These are phyloP conservation scores for Solenopsis fugax DNA, from an alignment of 1,140 invertebrate genomes.

Conservation along the genomic window DNA sequence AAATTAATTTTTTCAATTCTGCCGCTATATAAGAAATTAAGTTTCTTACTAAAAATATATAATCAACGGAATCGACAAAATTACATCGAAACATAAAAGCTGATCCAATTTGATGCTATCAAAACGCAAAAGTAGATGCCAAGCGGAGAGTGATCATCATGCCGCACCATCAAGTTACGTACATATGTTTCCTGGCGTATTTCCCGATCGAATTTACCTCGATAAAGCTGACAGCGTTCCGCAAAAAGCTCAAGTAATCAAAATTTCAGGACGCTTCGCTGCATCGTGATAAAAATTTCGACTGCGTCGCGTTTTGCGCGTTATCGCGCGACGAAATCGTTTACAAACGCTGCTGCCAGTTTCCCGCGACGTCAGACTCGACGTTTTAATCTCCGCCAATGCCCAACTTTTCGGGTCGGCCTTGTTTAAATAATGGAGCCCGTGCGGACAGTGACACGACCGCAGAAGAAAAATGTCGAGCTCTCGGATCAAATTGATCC, in stretches of 20 bases:
- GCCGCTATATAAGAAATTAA: neutral
- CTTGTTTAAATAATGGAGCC: constrained; percentile 59
- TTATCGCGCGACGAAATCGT: constrained; percentile 52
- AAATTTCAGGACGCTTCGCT: constrained; percentile 41
- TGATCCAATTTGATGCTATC: constrained; percentile 17
- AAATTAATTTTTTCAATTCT: neutral
- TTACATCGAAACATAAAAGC: neutral
- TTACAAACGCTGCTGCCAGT: constrained; percentile 51
- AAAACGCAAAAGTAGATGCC: neutral
- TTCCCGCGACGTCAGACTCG: constrained; percentile 52
- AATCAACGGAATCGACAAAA: neutral
- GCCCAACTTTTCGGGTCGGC: constrained; percentile 39
- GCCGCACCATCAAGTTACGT: constrained; percentile 15
- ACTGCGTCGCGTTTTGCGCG: constrained; percentile 19
- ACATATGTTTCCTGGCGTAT: constrained; percentile 40
- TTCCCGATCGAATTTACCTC: constrained; percentile 46
- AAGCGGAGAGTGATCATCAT: constrained; percentile 30
- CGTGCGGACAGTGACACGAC: constrained; percentile 47
- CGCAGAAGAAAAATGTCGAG: constrained; percentile 53
- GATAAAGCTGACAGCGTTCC: constrained; percentile 26
- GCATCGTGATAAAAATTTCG: constrained; percentile 51
- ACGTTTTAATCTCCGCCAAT: constrained; percentile 60
- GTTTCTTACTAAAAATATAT: neutral
- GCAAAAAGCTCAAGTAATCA: constrained; percentile 52
- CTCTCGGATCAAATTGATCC: constrained; percentile 42